Percentiles rank a stretch among this genome's conserved stretches.
These are phyloP conservation scores for Australoheros facetus DNA, from an alignment of 2,797 vertebrate species.

Conservation along the genomic window DNA sequence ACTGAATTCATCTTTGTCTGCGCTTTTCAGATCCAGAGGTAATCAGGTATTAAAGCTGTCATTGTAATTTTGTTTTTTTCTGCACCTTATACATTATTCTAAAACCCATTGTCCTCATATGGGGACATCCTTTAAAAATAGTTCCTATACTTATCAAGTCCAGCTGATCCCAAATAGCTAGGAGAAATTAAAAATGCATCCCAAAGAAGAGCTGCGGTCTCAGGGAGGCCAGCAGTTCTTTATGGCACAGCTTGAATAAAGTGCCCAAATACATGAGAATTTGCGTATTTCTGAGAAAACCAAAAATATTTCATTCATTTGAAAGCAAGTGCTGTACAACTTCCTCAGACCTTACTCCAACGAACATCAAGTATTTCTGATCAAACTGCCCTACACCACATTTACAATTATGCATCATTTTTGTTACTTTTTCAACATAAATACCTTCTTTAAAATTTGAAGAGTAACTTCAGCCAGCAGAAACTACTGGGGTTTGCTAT, in stretches of 20 bases:
- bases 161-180: neutral
- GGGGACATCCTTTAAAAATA: neutral
- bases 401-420: too few relatives aligned
- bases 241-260: neutral
- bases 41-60: neutral
- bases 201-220: neutral
- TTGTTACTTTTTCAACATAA: too few relatives aligned
- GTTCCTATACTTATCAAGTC: neutral
- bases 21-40: neutral
- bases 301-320: too few relatives aligned
- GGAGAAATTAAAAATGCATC: neutral
- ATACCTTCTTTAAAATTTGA: too few relatives aligned
- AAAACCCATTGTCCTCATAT: neutral
- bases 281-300: too few relatives aligned
- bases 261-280: too few relatives aligned
- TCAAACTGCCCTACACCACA: too few relatives aligned
- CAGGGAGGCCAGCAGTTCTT: neutral
- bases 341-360: too few relatives aligned
- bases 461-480: too few relatives aligned
- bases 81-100: neutral
- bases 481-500: too few relatives aligned
- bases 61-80: neutral
- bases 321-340: too few relatives aligned
- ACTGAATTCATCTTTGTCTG: neutral
- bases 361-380: too few relatives aligned